Base-by-base conservation (phyloP, 2,888 invertebrate genomes). In the Hypolimnas misippus region DNA sequence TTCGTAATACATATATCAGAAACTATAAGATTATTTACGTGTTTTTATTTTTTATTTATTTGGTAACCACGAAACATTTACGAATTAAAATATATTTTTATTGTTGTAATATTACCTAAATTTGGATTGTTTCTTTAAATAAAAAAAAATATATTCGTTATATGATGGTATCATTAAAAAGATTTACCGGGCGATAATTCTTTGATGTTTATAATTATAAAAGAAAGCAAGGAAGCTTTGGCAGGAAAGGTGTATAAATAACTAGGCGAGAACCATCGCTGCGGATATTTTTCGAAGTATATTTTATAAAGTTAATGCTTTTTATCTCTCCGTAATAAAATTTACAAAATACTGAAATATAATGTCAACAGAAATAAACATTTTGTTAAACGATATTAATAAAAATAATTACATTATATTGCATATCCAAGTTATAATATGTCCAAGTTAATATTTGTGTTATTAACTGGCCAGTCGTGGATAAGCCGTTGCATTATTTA, bases 401-500 rank as follows among this genome's bases (percentile, higher is more conserved):
- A 42, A 42, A 17, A 17, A 10, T 42, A 19, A 10, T 7, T 40
- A 29, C 33, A 33, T 8, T 5, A 10, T 33, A 25, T 25, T 25
- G 25, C 25, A 3, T 25, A 25, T n/a, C n/a, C 25, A 25, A 3
- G 25, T 25, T 25, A 5, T 25, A 25, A 25, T 25, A 25, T 25
- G n/a, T n/a, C n/a, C 17, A 44, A 19, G 19, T 21, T 21, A 21
- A 21, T 46, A 46, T 31, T 3, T 33, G 3, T 21, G 29, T 42
- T 51, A 50, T 25, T 57, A 46, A 52, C 38, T 44, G 21, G 38
- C 42, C 42, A 42, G 49, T 21, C 42, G 40, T 33, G 25, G 56
- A 62, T 60, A 62, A 61, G 52, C 57, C 46, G 54, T 63, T 19
- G 17, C 44, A 58, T 49, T 62, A 59, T 51, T 58, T 53, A 62